phyloP scores from a whole-genome alignment of 2,888 invertebrate genomes.

The Lycia hirtaria region DNA sequence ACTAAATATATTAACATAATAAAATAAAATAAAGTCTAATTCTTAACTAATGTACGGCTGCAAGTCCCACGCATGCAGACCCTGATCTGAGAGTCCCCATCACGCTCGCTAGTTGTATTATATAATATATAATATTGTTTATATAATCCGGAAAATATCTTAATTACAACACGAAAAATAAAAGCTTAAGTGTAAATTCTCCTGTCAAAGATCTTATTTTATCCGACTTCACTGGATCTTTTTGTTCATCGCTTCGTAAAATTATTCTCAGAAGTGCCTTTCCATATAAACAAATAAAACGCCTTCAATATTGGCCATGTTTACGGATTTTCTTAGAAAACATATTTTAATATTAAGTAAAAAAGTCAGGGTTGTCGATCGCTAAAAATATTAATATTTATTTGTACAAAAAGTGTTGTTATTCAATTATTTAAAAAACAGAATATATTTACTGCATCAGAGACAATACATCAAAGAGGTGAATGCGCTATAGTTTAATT shows the following conservation, averaged over 20 bases:
- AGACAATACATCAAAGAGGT: neutral
- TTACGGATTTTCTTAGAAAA: neutral
- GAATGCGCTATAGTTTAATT: neutral
- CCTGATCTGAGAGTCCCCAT: too few relatives aligned
- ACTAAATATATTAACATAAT: too few relatives aligned
- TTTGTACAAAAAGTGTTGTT: neutral
- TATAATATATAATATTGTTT: too few relatives aligned
- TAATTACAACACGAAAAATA: too few relatives aligned
- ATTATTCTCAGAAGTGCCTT: conserved; percentile 1
- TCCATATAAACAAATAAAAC: neutral
- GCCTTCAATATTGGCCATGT: neutral
- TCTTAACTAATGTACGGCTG: too few relatives aligned
- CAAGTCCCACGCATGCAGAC: too few relatives aligned
- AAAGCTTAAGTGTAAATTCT: neutral
- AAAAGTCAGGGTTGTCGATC: conserved; percentile 8
- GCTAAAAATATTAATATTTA: too few relatives aligned
- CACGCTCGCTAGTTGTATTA: too few relatives aligned
- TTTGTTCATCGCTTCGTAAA: conserved; percentile 3
- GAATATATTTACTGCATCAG: neutral
- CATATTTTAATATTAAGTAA: conserved; percentile 1
- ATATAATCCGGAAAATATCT: too few relatives aligned
- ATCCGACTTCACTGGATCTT: neutral
- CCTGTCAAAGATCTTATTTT: neutral
- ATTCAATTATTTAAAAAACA: neutral
- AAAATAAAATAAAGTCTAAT: too few relatives aligned